These are phyloP conservation scores for Sinhomidia bicolor DNA, from an alignment of 2,888 invertebrate species.

Conservation along the genomic window DNA sequence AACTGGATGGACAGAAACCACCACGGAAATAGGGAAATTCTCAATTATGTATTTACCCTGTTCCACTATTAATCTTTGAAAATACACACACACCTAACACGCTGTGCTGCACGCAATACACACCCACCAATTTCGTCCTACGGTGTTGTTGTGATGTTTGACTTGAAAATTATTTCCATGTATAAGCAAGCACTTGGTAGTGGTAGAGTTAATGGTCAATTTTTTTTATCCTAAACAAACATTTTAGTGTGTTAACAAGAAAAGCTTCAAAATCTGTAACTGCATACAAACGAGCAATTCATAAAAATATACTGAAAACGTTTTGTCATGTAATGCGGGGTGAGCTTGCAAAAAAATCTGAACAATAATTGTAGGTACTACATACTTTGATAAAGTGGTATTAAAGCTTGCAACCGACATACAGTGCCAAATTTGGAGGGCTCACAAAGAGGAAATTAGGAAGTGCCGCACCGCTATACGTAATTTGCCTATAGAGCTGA, in stretches of 20 bases:
- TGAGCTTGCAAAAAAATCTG: no score
- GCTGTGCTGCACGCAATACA: background rate
- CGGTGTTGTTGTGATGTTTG: background rate
- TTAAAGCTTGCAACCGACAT: background rate
- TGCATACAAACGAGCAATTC: no score
- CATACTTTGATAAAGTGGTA: no score
- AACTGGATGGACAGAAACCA: background rate
- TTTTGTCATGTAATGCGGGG: no score
- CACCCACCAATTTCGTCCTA: background rate
- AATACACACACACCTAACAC: background rate
- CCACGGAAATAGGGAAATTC: conserved; percentile 35
- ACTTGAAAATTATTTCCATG: background rate
- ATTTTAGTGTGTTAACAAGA: no score
- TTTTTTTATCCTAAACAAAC: background rate
- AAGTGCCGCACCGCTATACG: background rate
- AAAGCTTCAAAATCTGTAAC: no score
- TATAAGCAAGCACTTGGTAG: background rate
- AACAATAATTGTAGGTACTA: no score
- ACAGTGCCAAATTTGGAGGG: background rate
- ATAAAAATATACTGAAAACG: no score
- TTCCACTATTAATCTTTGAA: conserved; percentile 17
- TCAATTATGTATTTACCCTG: conserved; percentile 16
- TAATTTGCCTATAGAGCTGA: no score
- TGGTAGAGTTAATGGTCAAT: background rate
- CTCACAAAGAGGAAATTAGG: background rate